phyloP scores from a whole-genome alignment of 2,113 vertebrate genomes.

The Gorsachius goisagi region DNA sequence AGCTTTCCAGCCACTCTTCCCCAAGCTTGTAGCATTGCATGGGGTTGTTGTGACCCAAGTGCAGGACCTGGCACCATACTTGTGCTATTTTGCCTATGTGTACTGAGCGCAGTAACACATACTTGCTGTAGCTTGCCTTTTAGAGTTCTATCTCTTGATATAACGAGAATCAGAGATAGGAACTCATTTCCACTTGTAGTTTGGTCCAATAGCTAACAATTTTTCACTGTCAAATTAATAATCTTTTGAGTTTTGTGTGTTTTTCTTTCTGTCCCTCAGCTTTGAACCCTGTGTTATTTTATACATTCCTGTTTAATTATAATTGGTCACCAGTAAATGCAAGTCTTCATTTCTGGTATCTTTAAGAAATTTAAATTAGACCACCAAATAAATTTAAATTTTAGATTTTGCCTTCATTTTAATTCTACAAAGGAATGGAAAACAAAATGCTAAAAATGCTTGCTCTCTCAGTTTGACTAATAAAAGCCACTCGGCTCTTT shows the following conservation, averaged over 20 bases:
- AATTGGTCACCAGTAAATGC: background rate
- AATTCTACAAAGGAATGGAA: background rate
- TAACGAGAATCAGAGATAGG: background rate
- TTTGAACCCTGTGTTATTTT: background rate
- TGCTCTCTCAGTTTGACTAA: background rate
- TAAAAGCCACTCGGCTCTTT: background rate
- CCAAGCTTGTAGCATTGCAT: no score
- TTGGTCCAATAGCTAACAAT: background rate
- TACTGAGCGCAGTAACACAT: background rate
- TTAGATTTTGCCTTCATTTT: background rate
- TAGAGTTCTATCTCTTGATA: background rate
- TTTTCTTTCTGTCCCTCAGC: background rate
- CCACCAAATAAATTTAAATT: background rate
- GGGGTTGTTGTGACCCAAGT: no score
- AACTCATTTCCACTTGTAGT: background rate
- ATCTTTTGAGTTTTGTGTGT: accelerated
- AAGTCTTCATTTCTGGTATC: background rate
- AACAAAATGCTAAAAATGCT: background rate
- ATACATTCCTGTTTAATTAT: background rate
- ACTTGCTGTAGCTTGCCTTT: background rate
- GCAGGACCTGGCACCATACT: accelerated
- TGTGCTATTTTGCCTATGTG: background rate
- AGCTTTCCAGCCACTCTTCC: no score
- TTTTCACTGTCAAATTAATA: background rate
- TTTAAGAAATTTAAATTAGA: background rate